Conservation (phyloP, 2,797 vertebrate species). For the Falco novaeseelandiae region DNA sequence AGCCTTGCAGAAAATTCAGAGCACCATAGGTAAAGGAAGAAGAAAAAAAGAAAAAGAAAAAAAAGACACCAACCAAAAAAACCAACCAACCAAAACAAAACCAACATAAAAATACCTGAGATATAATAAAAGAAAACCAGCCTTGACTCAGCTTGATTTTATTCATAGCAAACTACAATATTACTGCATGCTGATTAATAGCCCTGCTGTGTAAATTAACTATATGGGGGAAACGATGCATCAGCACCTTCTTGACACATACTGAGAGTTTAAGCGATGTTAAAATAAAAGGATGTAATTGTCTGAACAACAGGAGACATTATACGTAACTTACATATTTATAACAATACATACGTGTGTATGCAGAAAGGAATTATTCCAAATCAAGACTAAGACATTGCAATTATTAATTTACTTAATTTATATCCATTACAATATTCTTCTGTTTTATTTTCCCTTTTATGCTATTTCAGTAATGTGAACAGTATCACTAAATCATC, state of each 20-base stretch:
- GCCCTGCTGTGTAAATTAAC: neutral
- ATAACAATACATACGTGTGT: neutral
- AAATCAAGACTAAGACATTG: neutral
- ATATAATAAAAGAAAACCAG: neutral
- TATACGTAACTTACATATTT: neutral
- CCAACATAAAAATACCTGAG: neutral
- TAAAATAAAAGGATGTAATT: constrained; percentile 26
- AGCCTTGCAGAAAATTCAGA: neutral
- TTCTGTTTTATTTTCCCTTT: neutral
- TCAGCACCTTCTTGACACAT: neutral
- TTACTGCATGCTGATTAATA: neutral
- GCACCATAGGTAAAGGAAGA: neutral
- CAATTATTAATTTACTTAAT: neutral
- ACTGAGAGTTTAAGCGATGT: neutral
- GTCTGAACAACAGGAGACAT: neutral
- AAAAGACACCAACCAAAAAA: neutral
- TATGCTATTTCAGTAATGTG: neutral
- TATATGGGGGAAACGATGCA: neutral
- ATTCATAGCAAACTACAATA: neutral
- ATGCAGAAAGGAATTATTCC: neutral
- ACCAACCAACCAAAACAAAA: neutral
- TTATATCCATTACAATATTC: neutral
- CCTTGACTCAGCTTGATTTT: neutral
- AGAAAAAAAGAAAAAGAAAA: neutral
- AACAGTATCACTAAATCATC: neutral